Evolutionary conservation across 1,140 invertebrate genomes (phyloP), one percentile per base, ranked within the genome.

Genomic region (Asbolus verrucosus): DNA sequence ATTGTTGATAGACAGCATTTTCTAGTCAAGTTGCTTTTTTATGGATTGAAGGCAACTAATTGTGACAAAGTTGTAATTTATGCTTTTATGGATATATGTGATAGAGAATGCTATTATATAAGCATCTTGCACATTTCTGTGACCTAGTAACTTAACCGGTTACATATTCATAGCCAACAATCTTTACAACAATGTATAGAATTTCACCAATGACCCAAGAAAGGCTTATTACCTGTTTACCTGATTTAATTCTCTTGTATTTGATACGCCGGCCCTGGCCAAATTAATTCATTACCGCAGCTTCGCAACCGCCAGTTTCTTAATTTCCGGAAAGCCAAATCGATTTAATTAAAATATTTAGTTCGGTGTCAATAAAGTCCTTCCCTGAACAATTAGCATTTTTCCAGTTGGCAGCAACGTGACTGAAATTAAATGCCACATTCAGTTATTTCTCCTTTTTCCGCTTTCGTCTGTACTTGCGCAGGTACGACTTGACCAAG

Each of bases 381-480:
- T 18, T 54, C 33, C 11, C 4, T 24, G 46, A 27, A 27, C 27
- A 54, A 54, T 54, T 54, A 30, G 46, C 21, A 54, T 54, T 54
- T 54, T 54, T 27, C 46, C 18, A 54, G 21, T 54, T 21, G 11
- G 3, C 46, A 27, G 27, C 46, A 54, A 54, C 46, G 46, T 54
- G 46, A 54, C 46, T 54, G 27, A 54, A 54, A 54, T 54, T 54
- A 54, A 54, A 54, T 54, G 46, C 21, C 31, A 38, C 31, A 38
- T 30, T 41, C 39, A 41, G 61, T 63, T 41, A 63, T 63, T 63
- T 63, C 39, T 39, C 19, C 33, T 41, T 62, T 62, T 63, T 63
- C 33, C 61, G 61, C 61, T 63, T 63, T 63, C 61, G 41, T 63
- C 61, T 38, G 31, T 63, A 39, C 46, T 21, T 54, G 46, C 46